A percentile compares a stretch with the other conserved stretches of the same genome.
These are phyloP conservation scores for Galerucella pusilla DNA, from an alignment of 2,888 invertebrate genomes.

Conservation along the genomic window DNA sequence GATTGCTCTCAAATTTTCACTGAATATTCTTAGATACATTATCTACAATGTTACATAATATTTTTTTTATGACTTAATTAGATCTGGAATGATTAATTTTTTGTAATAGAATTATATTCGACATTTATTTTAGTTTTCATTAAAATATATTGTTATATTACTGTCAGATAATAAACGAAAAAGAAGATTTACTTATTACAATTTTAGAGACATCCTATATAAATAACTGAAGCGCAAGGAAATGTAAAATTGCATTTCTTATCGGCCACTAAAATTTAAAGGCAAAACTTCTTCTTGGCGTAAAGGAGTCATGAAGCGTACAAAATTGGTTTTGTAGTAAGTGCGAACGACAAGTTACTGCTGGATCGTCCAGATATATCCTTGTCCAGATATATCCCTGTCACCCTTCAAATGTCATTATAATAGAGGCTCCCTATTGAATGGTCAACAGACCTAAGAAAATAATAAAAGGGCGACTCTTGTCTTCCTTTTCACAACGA, in stretches of 20 bases:
- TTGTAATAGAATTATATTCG: no score
- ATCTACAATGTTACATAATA: no score
- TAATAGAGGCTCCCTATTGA: slow-evolving; percentile 58
- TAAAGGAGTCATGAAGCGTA: slow-evolving; percentile 61
- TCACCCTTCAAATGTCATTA: slow-evolving; percentile 62
- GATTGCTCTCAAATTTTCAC: no score
- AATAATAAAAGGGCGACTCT: slow-evolving; percentile 61
- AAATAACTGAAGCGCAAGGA: neutral
- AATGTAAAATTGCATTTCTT: neutral
- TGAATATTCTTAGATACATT: no score
- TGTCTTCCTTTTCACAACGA: slow-evolving; percentile 51
- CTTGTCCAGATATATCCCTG: slow-evolving; percentile 53
- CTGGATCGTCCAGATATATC: slow-evolving; percentile 52
- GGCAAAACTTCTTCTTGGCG: slow-evolving; percentile 36
- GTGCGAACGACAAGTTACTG: slow-evolving; percentile 60
- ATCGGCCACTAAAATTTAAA: slow-evolving; percentile 34
- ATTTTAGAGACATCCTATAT: neutral
- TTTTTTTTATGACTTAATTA: no score
- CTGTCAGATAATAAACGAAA: no score
- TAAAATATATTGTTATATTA: no score
- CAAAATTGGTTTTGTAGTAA: slow-evolving; percentile 63
- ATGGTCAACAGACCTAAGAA: slow-evolving; percentile 62
- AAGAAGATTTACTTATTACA: neutral
- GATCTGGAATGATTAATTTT: no score
- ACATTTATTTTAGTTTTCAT: no score